Percentiles rank a stretch among this genome's conserved stretches.
Conservation (phyloP, 2,888 invertebrate species). For the Eilema griseolum region DNA sequence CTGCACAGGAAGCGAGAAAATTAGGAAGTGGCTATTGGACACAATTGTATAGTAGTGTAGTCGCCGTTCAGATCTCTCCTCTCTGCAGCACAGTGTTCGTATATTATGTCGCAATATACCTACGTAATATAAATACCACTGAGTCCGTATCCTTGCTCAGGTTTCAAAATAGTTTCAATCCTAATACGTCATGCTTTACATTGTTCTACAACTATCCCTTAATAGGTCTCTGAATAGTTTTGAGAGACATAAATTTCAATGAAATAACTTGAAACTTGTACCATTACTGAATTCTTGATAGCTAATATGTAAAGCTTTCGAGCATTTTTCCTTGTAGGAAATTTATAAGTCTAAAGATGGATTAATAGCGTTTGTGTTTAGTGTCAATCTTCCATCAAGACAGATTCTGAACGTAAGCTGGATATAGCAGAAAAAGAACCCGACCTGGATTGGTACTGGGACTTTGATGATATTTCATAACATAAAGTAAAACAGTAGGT, state of each 20-base stretch:
- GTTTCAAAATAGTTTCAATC: slow-evolving; percentile 8
- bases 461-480: neutral
- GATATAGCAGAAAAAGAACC: neutral
- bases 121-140: slow-evolving; percentile 14
- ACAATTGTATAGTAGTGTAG: slow-evolving; percentile 71
- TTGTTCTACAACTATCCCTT: neutral
- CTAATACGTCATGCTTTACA: slow-evolving; percentile 1
- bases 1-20: slow-evolving; percentile 79
- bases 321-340: neutral
- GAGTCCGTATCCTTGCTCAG: neutral
- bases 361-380: neutral
- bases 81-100: neutral
- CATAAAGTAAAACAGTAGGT: neutral
- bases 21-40: slow-evolving; percentile 83
- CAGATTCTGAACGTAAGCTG: neutral
- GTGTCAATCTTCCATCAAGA: neutral
- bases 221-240: slow-evolving; percentile 10
- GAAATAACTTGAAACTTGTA: slow-evolving; percentile 12
- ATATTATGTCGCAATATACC: neutral
- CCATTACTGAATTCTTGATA: slow-evolving; percentile 11
- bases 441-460: no score
- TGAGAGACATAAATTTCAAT: slow-evolving; percentile 16
- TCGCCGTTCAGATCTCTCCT: slow-evolving; percentile 31
- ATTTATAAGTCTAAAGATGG: neutral
- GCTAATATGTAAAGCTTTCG: neutral